These are phyloP conservation scores for Scotopteryx bipunctaria DNA, from an alignment of 2,888 invertebrate genomes.

Conservation along the genomic window DNA sequence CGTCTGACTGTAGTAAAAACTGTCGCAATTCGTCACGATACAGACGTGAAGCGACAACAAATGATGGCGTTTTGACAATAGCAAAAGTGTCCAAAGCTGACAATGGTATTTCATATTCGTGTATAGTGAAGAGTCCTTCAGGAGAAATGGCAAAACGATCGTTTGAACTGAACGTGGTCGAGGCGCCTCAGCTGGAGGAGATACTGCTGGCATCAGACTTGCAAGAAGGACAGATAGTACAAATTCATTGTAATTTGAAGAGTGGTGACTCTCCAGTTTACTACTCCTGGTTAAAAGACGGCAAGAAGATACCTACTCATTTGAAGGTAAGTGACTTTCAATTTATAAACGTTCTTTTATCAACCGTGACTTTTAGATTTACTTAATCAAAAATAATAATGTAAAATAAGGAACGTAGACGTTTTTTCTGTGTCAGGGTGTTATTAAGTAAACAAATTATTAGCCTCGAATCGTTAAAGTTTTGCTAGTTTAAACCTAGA, in stretches of 20 bases:
- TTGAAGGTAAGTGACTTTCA: conserved; percentile 82
- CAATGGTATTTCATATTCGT: conserved; percentile 90
- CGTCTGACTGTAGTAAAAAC: neutral
- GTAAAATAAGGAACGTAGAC: too few relatives aligned
- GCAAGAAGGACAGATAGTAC: conserved; percentile 92
- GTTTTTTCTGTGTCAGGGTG: too few relatives aligned
- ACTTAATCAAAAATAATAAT: too few relatives aligned
- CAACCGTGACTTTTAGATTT: too few relatives aligned
- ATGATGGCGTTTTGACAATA: conserved; percentile 83
- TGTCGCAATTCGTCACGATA: conserved; percentile 10
- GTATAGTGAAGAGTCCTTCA: conserved; percentile 88
- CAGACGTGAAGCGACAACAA: conserved; percentile 57
- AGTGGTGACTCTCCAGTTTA: conserved; percentile 88
- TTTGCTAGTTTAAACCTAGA: too few relatives aligned
- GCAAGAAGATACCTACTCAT: conserved; percentile 84
- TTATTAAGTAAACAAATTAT: too few relatives aligned
- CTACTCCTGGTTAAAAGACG: conserved; percentile 88
- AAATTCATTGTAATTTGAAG: conserved; percentile 92
- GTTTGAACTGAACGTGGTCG: conserved; percentile 87
- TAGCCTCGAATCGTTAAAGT: too few relatives aligned
- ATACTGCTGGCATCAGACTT: conserved; percentile 91
- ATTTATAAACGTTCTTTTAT: too few relatives aligned
- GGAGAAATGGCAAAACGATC: conserved; percentile 90
- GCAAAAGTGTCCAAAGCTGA: conserved; percentile 84
- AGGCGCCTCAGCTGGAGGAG: conserved; percentile 92